Conservation (phyloP, 1,140 invertebrate species). For the Patella vulgata region DNA sequence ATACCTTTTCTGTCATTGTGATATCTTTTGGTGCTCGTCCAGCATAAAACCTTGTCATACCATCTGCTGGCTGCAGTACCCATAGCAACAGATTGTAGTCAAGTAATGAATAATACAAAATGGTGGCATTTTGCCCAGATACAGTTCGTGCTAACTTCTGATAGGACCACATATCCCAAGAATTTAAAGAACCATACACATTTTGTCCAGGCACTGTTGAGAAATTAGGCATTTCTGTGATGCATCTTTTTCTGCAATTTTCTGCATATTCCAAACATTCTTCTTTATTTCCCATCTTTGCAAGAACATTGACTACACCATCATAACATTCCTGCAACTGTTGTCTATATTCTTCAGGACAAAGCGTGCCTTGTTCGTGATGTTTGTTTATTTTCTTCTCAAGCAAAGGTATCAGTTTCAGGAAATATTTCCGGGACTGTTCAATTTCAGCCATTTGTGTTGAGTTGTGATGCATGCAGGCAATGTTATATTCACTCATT, state of each 20-base stretch:
- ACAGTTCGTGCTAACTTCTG: conserved; percentile 52
- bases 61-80: conserved; percentile 55
- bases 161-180: conserved; percentile 42
- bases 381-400: conserved; percentile 54
- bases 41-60: conserved; percentile 54
- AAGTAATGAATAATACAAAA: conserved; percentile 58
- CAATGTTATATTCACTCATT: conserved; percentile 54
- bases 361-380: conserved; percentile 52
- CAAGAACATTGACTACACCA: conserved; percentile 54
- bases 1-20: conserved; percentile 45
- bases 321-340: conserved; percentile 58
- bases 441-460: conserved; percentile 55
- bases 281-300: conserved; percentile 54
- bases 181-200: conserved; percentile 20
- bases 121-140: conserved; percentile 52
- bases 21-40: conserved; percentile 31
- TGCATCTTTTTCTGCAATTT: conserved; percentile 42
- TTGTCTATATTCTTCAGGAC: conserved; percentile 47
- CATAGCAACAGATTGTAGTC: conserved; percentile 50
- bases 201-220: conserved; percentile 17
- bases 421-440: conserved; percentile 50
- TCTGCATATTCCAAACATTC: conserved; percentile 59
- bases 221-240: conserved; percentile 48
- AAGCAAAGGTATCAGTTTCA: conserved; percentile 54
- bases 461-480: conserved; percentile 53